phyloP scores from a whole-genome alignment of 2,888 invertebrate genomes.

The Corbicula japonica region DNA sequence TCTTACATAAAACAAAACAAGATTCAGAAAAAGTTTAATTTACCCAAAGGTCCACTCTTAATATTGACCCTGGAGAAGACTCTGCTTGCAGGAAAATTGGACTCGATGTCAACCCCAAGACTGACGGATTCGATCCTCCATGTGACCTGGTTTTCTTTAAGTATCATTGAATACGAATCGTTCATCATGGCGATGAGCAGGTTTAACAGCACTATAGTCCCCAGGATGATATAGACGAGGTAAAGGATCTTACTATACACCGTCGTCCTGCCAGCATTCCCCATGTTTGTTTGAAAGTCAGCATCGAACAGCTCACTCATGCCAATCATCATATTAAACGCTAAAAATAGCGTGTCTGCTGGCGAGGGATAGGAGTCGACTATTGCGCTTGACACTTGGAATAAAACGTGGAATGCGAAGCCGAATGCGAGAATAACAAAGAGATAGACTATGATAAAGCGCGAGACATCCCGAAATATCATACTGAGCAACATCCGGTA shows the following conservation, averaged over 20 bases:
- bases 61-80: constrained; percentile 39
- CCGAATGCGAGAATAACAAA: constrained; percentile 83
- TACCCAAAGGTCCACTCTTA: constrained; percentile 32
- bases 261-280: constrained; percentile 58
- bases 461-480: constrained; percentile 79
- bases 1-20: no score
- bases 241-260: constrained; percentile 73
- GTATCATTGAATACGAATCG: no score
- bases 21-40: neutral
- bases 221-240: constrained; percentile 78
- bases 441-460: constrained; percentile 81
- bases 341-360: constrained; percentile 77
- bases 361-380: constrained; percentile 67
- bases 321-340: constrained; percentile 84
- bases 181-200: constrained; percentile 79
- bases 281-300: constrained; percentile 49
- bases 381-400: constrained; percentile 72
- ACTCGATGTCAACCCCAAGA: constrained; percentile 81
- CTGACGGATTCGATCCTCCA: constrained; percentile 84
- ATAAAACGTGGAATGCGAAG: constrained; percentile 80
- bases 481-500: constrained; percentile 83
- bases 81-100: constrained; percentile 63
- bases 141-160: constrained; percentile 75
- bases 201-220: constrained; percentile 77
- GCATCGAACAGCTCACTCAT: constrained; percentile 76